Percentiles rank a stretch among this genome's conserved stretches.
These are phyloP conservation scores for Matsumurasca onukii DNA, from an alignment of 1,140 invertebrate genomes.

Conservation along the genomic window DNA sequence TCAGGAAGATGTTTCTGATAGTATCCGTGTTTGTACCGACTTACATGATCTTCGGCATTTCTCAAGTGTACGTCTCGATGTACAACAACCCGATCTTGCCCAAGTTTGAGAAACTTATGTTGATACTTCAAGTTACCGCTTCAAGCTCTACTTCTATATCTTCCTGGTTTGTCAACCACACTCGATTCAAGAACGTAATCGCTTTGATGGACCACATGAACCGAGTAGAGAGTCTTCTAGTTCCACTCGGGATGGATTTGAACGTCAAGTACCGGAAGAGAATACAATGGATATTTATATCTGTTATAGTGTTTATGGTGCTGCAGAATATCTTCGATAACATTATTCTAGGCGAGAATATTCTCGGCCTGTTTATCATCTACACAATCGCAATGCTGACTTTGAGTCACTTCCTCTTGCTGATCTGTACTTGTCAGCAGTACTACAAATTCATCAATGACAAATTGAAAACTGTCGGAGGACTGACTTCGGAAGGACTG, in stretches of 20 bases:
- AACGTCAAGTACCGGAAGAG: not conserved
- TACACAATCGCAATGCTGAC: constrained; percentile 24
- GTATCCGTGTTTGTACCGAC: not conserved
- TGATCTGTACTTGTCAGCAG: not conserved
- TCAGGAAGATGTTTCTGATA: not conserved
- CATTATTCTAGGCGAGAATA: constrained; percentile 15
- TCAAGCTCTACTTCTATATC: constrained; percentile 4
- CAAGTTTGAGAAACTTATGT: constrained; percentile 21
- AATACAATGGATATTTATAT: not conserved
- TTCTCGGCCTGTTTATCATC: constrained; percentile 4
- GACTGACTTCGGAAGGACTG: constrained; percentile 1
- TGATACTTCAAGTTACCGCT: constrained; percentile 17
- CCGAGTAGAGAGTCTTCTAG: not conserved
- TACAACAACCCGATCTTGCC: constrained; percentile 25
- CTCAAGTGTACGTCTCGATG: not conserved
- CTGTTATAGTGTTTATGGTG: not conserved
- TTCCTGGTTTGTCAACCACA: constrained; percentile 15
- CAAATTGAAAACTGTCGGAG: not conserved
- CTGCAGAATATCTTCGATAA: constrained; percentile 20
- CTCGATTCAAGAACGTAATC: constrained; percentile 5
- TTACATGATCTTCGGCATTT: not conserved
- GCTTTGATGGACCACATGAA: not conserved
- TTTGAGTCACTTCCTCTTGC: constrained; percentile 11
- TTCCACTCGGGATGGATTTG: not conserved
- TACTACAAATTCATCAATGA: constrained; percentile 18